These are phyloP conservation scores for Pediacus dermestoides DNA, from an alignment of 2,888 invertebrate species.

Conservation along the genomic window DNA sequence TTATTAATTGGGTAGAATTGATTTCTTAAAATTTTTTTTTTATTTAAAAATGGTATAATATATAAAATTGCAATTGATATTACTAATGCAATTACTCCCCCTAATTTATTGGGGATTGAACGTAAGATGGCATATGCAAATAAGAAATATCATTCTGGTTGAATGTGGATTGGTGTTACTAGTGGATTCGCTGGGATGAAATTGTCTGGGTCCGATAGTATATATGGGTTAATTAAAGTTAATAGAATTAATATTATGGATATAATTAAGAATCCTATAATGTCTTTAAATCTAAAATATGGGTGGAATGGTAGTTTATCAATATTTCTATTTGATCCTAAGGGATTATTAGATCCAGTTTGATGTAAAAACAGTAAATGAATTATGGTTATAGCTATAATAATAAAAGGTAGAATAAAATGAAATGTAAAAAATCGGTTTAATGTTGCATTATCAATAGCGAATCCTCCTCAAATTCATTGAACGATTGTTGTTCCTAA, in stretches of 20 bases:
- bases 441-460: conserved; percentile 69
- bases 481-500: conserved; percentile 61
- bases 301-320: conserved; percentile 69
- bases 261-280: conserved; percentile 59
- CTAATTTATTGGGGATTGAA: conserved; percentile 76
- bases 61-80: conserved; percentile 66
- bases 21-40: conserved; percentile 55
- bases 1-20: conserved; percentile 62
- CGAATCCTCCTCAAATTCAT: conserved; percentile 76
- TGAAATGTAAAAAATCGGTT: conserved; percentile 75
- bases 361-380: conserved; percentile 65
- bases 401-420: conserved; percentile 69
- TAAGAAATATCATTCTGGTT: conserved; percentile 83
- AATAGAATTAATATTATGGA: conserved; percentile 54
- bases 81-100: conserved; percentile 66
- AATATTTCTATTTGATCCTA: conserved; percentile 62
- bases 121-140: conserved; percentile 80
- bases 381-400: conserved; percentile 59
- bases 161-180: conserved; percentile 70
- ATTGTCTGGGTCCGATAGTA: conserved; percentile 70
- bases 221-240: conserved; percentile 56
- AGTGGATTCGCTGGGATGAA: conserved; percentile 67
- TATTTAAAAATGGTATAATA: conserved; percentile 57
- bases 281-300: conserved; percentile 63
- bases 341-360: conserved; percentile 65